phyloP scores from a whole-genome alignment of 1,140 invertebrate genomes.

The Ectropis grisescens region DNA sequence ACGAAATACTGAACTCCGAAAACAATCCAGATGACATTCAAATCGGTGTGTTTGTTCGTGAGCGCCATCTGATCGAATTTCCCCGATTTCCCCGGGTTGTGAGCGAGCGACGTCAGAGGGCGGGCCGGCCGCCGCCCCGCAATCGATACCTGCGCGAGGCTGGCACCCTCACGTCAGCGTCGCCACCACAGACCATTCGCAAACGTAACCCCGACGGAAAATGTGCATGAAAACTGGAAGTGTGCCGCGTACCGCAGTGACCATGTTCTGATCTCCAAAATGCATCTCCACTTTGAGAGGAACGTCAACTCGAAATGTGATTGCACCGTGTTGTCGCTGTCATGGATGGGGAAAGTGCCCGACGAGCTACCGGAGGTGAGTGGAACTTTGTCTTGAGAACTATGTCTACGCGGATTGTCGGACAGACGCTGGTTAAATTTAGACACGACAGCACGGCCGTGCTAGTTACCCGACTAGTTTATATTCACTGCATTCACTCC shows the following conservation, averaged over 20 bases:
- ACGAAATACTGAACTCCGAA: too few species aligned
- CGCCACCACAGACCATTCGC: constrained; percentile 14
- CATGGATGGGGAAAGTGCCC: constrained; percentile 98
- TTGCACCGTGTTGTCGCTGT: constrained; percentile 93
- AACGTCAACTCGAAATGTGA: constrained; percentile 94
- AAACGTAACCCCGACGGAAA: constrained; percentile 19
- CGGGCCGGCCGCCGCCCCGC: constrained; percentile 21
- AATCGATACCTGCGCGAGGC: constrained; percentile 57
- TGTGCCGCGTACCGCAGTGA: background rate
- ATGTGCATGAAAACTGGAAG: constrained; percentile 3
- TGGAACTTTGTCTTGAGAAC: too few species aligned
- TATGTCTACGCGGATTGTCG: too few species aligned
- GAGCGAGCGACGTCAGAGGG: constrained; percentile 11
- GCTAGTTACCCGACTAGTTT: too few species aligned
- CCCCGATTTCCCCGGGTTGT: constrained; percentile 36
- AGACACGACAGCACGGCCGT: too few species aligned
- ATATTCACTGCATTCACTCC: too few species aligned
- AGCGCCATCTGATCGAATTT: constrained; percentile 40
- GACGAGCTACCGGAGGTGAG: constrained; percentile 93
- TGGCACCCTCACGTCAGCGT: constrained; percentile 46
- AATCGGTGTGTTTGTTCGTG: too few species aligned
- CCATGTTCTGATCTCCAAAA: constrained; percentile 41
- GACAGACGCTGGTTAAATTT: too few species aligned
- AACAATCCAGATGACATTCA: too few species aligned
- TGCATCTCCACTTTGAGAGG: constrained; percentile 94